These are phyloP conservation scores for Cryptotermes secundus DNA, from an alignment of 1,140 invertebrate genomes.

Conservation along the genomic window DNA sequence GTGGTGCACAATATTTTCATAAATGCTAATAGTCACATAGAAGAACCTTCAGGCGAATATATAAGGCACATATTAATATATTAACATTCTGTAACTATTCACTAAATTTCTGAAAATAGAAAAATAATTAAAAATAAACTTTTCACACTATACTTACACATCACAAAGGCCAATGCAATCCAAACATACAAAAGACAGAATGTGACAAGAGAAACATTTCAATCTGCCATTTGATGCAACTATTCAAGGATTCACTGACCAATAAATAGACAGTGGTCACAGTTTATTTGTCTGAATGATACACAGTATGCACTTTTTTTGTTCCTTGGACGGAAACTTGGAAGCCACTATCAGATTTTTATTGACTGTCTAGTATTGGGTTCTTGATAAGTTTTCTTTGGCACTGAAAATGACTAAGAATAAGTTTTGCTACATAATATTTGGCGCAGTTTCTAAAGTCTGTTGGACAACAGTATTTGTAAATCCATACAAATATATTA, in stretches of 20 bases:
- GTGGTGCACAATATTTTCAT: not conserved
- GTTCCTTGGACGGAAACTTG: not conserved
- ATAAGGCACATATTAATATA: not conserved
- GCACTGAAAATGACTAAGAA: slow-evolving; percentile 8
- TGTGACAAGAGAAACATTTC: not conserved
- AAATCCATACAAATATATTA: not conserved
- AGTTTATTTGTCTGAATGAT: not conserved
- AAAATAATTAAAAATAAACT: slow-evolving; percentile 17
- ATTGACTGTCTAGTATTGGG: too few relatives aligned
- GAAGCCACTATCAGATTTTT: not conserved
- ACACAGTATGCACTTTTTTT: not conserved
- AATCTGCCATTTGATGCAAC: not conserved
- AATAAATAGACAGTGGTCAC: too few relatives aligned
- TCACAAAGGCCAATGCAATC: not conserved
- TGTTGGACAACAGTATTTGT: not conserved
- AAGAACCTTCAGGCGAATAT: not conserved
- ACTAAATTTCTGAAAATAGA: not conserved
- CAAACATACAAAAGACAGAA: not conserved
- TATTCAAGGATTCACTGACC: too few relatives aligned
- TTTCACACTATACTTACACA: not conserved
- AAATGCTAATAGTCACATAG: not conserved
- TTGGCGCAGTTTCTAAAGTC: not conserved
- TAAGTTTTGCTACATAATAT: not conserved
- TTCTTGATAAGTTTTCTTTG: not conserved
- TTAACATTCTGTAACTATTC: not conserved